Evolutionary conservation across 2,113 vertebrate genomes (phyloP), one percentile per base, ranked within the genome.

Genomic region (Eidolon helvum): DNA sequence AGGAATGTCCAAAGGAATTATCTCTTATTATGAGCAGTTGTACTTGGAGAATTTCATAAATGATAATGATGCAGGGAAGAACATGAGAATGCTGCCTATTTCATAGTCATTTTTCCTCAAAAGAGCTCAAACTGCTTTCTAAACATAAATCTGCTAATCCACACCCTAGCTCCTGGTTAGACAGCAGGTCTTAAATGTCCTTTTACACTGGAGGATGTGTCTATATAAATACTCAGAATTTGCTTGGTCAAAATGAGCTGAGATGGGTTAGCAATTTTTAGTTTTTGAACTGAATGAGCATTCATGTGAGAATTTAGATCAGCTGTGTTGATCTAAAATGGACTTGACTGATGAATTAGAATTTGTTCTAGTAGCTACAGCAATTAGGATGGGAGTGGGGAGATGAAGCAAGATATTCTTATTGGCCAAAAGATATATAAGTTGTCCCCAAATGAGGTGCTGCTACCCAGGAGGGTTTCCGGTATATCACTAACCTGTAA

Each of bases 161-260:
- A 82, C 57, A 93, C 26, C 63, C 28, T 50, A 24, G 50, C n/a
- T 88, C 55, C 68, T 59, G 61, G 80, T 53, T 84, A 88, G 85
- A 88, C 24, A 90, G 50, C 57, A 77, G 66, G 59, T 82, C 77
- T 71, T 89, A 92, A 88, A 95, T 66, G 95, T 90, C 40, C 65
- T 95, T 80, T 97, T 50, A 57, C 61, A 11, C 50, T 53, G 83
- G 43, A 88, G 59, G 59, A 91, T 86, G 77, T 63, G 48, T 93
- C 77, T 94, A 9, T 68, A 50, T 87, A 93, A 91, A 66, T 90
- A 92, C 94, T 97, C 63, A 89, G 95, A 94, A 95, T 89, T 68
- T 85, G 90, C 95, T 94, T 96, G 92, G 83, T 89, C 96, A 96
- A 93, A 96, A 95, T 59, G 74, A 96, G 21, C 40, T 1, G 59